A percentile compares a stretch with the other conserved stretches of the same genome.
Conservation (phyloP, 1,140 invertebrate species). For the Heliothis subflexa region DNA sequence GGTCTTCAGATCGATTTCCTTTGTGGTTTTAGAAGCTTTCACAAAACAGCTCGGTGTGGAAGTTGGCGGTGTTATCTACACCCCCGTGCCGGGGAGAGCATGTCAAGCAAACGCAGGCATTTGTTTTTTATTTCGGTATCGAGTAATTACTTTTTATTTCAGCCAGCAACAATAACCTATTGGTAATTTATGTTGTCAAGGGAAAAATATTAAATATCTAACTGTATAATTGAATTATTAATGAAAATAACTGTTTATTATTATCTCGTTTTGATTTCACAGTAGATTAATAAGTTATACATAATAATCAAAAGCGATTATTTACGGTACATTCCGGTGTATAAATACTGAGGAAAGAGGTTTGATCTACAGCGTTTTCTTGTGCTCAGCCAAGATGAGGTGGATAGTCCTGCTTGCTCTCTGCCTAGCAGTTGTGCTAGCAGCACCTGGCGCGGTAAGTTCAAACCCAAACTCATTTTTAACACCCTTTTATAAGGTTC, state of each 20-base stretch:
- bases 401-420: constrained; percentile 6
- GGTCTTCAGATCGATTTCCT: too few relatives aligned
- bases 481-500: too few relatives aligned
- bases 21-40: too few relatives aligned
- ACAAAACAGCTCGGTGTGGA: too few relatives aligned
- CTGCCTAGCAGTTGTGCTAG: not conserved
- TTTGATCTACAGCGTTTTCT: not conserved
- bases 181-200: too few relatives aligned
- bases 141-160: too few relatives aligned
- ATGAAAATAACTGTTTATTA: not conserved
- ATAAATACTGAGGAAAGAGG: not conserved
- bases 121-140: too few relatives aligned
- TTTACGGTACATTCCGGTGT: constrained; percentile 5
- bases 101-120: too few relatives aligned
- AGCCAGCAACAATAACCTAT: too few relatives aligned
- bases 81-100: too few relatives aligned
- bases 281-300: not conserved
- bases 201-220: too few relatives aligned
- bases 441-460: constrained; percentile 2
- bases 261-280: not conserved
- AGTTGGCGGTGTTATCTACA: too few relatives aligned
- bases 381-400: not conserved
- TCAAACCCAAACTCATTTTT: not conserved
- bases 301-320: constrained; percentile 11
- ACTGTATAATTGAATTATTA: not conserved